These are phyloP conservation scores for Etheostoma cragini DNA, from an alignment of 2,113 vertebrate species.

Conservation along the genomic window DNA sequence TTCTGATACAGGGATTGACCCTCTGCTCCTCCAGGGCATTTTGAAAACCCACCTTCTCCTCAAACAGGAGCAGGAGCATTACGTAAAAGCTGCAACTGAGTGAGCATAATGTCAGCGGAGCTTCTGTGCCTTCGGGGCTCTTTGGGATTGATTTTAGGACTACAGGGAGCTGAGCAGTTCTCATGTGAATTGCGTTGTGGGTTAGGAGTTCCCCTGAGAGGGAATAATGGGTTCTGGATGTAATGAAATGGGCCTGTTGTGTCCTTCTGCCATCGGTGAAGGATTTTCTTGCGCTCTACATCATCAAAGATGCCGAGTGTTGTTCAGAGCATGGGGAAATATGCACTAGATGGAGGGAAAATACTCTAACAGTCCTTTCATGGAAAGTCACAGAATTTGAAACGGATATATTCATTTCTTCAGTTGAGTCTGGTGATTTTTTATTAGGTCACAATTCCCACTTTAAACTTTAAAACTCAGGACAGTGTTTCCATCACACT, in stretches of 20 bases:
- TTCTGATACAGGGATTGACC: conserved; percentile 6
- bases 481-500: not conserved
- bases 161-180: conserved; percentile 26
- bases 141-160: conserved; percentile 46
- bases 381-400: no score
- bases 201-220: conserved; percentile 34
- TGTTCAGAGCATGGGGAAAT: not conserved
- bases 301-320: conserved; percentile 4
- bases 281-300: not conserved
- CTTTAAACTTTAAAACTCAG: not conserved
- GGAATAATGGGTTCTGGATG: conserved; percentile 43
- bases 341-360: no score
- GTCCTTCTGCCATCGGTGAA: conserved; percentile 19
- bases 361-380: no score
- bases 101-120: not conserved
- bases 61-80: conserved; percentile 14
- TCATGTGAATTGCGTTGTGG: conserved; percentile 37
- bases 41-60: conserved; percentile 12
- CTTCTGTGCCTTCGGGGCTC: conserved; percentile 2
- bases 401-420: not conserved
- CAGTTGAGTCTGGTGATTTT: not conserved
- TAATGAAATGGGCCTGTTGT: conserved; percentile 27
- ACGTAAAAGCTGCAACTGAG: conserved; percentile 17
- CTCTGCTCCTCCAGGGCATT: not conserved
- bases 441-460: not conserved